Evolutionary conservation across 2,888 invertebrate species (phyloP).

Genomic region (Theodoxus fluviatilis): DNA sequence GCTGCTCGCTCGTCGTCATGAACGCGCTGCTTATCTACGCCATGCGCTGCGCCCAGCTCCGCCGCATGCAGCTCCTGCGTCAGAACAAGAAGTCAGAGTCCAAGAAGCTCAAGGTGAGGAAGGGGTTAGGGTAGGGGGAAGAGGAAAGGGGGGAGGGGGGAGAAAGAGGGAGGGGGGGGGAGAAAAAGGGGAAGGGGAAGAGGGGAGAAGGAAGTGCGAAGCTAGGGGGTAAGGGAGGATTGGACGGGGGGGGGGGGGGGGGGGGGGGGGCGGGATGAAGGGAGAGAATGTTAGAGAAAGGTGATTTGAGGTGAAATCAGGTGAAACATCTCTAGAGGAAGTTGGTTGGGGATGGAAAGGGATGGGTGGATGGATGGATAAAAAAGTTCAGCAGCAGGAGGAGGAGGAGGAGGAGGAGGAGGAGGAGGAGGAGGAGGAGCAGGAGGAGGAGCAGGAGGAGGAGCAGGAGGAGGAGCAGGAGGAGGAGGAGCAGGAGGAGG

Average conservation of each 20-base stretch:
- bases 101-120: conserved; percentile 60
- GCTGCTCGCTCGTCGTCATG: conserved; percentile 84
- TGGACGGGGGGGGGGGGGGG: neutral
- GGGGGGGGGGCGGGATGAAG: neutral
- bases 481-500: too few relatives aligned
- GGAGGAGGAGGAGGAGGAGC: too few relatives aligned
- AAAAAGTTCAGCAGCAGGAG: too few relatives aligned
- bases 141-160: neutral
- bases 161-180: conserved; percentile 6
- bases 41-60: conserved; percentile 82
- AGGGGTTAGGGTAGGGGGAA: conserved; percentile 24
- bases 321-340: neutral
- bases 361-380: too few relatives aligned
- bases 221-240: neutral
- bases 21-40: conserved; percentile 87
- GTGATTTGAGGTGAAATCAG: neutral
- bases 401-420: too few relatives aligned
- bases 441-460: too few relatives aligned
- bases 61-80: conserved; percentile 79
- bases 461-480: too few relatives aligned
- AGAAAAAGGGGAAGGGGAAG: conserved; percentile 1
- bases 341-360: too few relatives aligned
- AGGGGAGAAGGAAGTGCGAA: conserved; percentile 3
- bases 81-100: conserved; percentile 71
- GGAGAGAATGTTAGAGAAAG: conserved; percentile 1